Percentiles rank a stretch among this genome's conserved stretches.
These are phyloP conservation scores for Cepphus grylle DNA, from an alignment of 2,113 vertebrate genomes.

Conservation along the genomic window DNA sequence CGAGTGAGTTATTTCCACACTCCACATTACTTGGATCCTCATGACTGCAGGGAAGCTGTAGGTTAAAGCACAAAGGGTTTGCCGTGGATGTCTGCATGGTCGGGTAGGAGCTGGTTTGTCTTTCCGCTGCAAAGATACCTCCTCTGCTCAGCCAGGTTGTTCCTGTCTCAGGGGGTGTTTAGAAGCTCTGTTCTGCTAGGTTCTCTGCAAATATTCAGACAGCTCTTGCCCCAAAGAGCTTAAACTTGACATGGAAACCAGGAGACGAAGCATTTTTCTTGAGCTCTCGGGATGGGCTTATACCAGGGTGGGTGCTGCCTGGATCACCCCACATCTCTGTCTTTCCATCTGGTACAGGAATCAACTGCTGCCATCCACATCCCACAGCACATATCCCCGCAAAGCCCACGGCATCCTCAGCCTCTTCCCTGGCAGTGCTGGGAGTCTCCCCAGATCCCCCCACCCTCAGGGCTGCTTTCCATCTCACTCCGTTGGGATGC, in stretches of 20 bases:
- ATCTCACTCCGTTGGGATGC: not conserved
- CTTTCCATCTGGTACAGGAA: not conserved
- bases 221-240: not conserved
- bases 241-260: not conserved
- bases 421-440: not conserved
- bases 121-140: not conserved
- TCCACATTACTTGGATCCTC: not conserved
- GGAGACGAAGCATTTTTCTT: not conserved
- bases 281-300: not conserved
- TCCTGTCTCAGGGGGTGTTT: not conserved
- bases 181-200: not conserved
- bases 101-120: not conserved
- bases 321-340: not conserved
- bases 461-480: not conserved
- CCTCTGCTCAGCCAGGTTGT: not conserved
- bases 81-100: accelerated
- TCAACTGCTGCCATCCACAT: not conserved
- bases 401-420: not conserved
- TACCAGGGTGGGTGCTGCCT: not conserved
- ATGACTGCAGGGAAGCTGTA: not conserved
- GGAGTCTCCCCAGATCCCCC: too few species aligned
- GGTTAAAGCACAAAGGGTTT: not conserved
- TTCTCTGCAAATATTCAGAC: not conserved
- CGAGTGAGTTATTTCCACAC: not conserved
- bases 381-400: not conserved